These are phyloP conservation scores for Coenonympha arcania DNA, from an alignment of 2,888 invertebrate species.

Conservation along the genomic window DNA sequence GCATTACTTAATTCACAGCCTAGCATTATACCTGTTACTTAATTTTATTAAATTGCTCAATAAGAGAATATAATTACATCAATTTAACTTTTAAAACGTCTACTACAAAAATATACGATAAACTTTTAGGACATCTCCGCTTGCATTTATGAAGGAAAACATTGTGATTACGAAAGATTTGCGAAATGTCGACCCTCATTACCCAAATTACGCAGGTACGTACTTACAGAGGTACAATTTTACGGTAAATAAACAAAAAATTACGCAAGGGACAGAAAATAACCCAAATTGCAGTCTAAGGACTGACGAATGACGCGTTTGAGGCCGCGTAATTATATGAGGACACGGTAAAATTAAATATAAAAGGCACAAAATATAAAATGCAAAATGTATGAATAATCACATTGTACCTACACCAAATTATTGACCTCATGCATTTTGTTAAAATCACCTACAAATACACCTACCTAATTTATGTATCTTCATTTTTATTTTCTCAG, in stretches of 20 bases:
- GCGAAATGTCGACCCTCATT: slow-evolving; percentile 17
- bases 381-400: no score
- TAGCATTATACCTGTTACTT: background rate
- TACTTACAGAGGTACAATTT: background rate
- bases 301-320: slow-evolving; percentile 2
- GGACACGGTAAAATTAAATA: background rate
- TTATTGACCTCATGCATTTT: no score
- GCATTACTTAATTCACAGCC: background rate
- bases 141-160: slow-evolving; percentile 14
- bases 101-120: background rate
- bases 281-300: slow-evolving; percentile 4
- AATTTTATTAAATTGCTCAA: background rate
- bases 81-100: background rate
- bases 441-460: no score
- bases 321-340: slow-evolving; percentile 3
- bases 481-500: no score
- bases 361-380: background rate
- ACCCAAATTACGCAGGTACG: slow-evolving; percentile 15
- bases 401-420: no score
- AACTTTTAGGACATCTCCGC: slow-evolving; percentile 1
- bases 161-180: slow-evolving; percentile 15
- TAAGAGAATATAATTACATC: background rate
- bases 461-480: no score
- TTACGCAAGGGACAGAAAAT: slow-evolving; percentile 6
- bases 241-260: slow-evolving; percentile 12